Evolutionary conservation across 2,888 invertebrate species (phyloP).

Genomic region (Brassicogethes aeneus): DNA sequence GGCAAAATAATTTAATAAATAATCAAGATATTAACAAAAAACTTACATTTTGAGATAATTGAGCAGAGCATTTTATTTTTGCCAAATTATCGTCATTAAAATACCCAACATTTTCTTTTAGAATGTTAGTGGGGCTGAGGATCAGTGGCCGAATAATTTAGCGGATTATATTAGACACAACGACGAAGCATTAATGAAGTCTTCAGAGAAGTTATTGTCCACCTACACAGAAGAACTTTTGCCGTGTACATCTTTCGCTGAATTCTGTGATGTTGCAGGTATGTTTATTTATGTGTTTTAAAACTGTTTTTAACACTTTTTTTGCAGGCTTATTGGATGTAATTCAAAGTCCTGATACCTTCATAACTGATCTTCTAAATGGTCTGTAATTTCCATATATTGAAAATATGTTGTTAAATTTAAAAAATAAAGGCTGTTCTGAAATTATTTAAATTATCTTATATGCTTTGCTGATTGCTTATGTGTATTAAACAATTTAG

Average conservation of each 20-base stretch:
- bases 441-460: too few relatives aligned
- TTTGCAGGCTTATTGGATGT: conserved; percentile 55
- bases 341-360: conserved; percentile 55
- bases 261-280: conserved; percentile 91
- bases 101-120: too few relatives aligned
- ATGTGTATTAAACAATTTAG: too few relatives aligned
- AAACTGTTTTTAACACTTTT: conserved; percentile 15
- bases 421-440: too few relatives aligned
- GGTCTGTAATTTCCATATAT: too few relatives aligned
- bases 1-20: too few relatives aligned
- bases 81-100: too few relatives aligned
- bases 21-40: too few relatives aligned
- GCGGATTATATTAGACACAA: conserved; percentile 92
- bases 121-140: conserved; percentile 62
- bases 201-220: conserved; percentile 73
- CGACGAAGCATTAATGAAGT: conserved; percentile 83
- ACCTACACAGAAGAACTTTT: conserved; percentile 82
- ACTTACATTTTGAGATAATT: too few relatives aligned
- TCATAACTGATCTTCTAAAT: conserved; percentile 47
- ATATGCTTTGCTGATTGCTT: too few relatives aligned
- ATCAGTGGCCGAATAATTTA: conserved; percentile 82
- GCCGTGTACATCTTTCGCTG: conserved; percentile 81
- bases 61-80: too few relatives aligned
- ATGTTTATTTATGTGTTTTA: conserved; percentile 22
- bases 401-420: too few relatives aligned